Conservation (phyloP, 2,888 invertebrate genomes). For the Agonum fuliginosum region DNA sequence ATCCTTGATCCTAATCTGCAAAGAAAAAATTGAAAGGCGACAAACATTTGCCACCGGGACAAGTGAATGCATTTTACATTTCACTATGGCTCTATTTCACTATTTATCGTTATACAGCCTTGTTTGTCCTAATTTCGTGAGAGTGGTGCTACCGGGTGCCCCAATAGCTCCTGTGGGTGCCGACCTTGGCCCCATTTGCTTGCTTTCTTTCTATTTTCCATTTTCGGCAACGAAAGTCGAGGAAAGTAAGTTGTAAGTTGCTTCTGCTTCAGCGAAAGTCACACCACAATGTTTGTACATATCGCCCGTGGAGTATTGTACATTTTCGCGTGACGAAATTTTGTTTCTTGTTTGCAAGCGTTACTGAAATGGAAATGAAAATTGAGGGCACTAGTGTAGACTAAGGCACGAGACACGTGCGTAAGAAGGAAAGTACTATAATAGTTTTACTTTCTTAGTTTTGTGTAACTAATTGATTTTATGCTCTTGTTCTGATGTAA, state of each 20-base stretch:
- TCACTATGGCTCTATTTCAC: too few species aligned
- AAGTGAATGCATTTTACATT: conserved; percentile 20
- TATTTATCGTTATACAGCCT: conserved; percentile 43
- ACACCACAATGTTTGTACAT: conserved; percentile 39
- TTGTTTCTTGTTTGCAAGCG: conserved; percentile 20
- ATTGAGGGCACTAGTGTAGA: not conserved
- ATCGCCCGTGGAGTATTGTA: conserved; percentile 9
- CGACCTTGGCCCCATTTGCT: conserved; percentile 29
- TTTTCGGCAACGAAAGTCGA: conserved; percentile 43
- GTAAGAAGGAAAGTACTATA: not conserved
- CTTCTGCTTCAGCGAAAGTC: conserved; percentile 13
- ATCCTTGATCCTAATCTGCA: conserved; percentile 39
- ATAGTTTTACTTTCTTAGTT: conserved; percentile 18
- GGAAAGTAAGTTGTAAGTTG: conserved; percentile 7
- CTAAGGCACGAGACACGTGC: not conserved
- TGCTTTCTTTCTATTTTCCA: too few species aligned
- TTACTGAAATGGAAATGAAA: conserved; percentile 24
- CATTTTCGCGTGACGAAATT: not conserved
- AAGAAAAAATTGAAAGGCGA: conserved; percentile 28
- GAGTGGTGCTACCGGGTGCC: conserved; percentile 22
- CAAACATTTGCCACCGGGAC: not conserved
- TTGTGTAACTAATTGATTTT: conserved; percentile 9
- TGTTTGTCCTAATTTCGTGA: conserved; percentile 31
- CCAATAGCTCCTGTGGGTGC: conserved; percentile 2
- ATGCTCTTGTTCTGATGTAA: not conserved